Evolutionary conservation across 2,113 vertebrate species (phyloP).

Genomic region (Gopherus evgoodei): DNA sequence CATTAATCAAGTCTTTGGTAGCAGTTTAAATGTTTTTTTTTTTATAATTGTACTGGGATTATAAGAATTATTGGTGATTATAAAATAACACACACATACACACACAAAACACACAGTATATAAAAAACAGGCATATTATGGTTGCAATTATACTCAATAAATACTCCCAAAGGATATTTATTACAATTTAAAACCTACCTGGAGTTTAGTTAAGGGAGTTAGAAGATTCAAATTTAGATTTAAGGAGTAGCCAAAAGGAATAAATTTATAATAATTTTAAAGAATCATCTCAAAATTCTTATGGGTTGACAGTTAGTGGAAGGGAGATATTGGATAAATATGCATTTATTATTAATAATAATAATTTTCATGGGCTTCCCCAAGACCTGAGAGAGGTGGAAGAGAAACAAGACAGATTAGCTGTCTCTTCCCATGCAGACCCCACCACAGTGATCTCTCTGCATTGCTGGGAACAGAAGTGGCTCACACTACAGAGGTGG

Average conservation of each 20-base stretch:
- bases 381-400: neutral
- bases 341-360: neutral
- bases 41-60: neutral
- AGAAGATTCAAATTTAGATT: neutral
- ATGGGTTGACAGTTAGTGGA: neutral
- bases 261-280: neutral
- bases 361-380: neutral
- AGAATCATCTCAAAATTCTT: neutral
- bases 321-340: neutral
- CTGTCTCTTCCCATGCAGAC: neutral
- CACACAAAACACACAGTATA: too few relatives aligned
- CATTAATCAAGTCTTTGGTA: constrained; percentile 41
- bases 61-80: constrained; percentile 6
- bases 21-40: constrained; percentile 25
- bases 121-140: neutral
- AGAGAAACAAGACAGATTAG: neutral
- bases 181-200: neutral
- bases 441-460: neutral
- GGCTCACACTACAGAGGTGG: neutral
- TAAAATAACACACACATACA: neutral
- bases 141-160: neutral
- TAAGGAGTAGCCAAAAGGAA: neutral
- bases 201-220: neutral
- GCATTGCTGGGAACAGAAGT: too few relatives aligned
- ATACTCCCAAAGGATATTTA: neutral